phyloP scores from a whole-genome alignment of 2,888 invertebrate genomes.

The Crepidodera aurea region DNA sequence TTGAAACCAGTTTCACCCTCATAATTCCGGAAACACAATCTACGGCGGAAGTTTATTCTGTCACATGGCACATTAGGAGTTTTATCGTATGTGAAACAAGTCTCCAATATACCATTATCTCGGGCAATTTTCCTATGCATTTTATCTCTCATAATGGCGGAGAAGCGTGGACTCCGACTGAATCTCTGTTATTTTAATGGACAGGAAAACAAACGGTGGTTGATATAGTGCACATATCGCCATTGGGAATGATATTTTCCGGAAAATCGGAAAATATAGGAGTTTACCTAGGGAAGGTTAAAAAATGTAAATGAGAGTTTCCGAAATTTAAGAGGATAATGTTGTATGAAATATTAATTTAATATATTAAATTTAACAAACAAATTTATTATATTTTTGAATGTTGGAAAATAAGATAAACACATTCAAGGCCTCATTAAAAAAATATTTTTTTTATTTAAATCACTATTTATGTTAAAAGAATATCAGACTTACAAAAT shows the following conservation, averaged over 20 bases:
- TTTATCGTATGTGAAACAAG: conserved; percentile 26
- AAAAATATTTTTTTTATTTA: too few relatives aligned
- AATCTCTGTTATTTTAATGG: conserved; percentile 25
- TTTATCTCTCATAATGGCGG: conserved; percentile 17
- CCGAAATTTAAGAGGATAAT: too few relatives aligned
- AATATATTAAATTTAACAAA: too few relatives aligned
- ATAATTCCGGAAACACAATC: neutral
- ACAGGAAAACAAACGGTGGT: conserved; percentile 25
- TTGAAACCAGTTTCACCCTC: neutral
- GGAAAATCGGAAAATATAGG: conserved; percentile 15
- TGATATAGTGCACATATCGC: conserved; percentile 23
- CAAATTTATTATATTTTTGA: too few relatives aligned
- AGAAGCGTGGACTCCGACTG: neutral
- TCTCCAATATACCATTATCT: conserved; percentile 30
- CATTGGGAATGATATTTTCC: conserved; percentile 23
- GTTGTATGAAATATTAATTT: too few relatives aligned
- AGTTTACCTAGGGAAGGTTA: neutral
- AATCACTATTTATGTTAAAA: too few relatives aligned
- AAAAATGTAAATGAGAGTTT: neutral
- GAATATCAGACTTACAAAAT: too few relatives aligned
- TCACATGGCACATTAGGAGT: conserved; percentile 15
- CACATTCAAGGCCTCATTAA: too few relatives aligned
- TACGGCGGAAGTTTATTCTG: conserved; percentile 7
- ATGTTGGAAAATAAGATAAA: too few relatives aligned
- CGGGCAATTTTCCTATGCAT: conserved; percentile 18